These are phyloP conservation scores for Rhodeus uyekii DNA, from an alignment of 2,797 vertebrate species.

Conservation along the genomic window DNA sequence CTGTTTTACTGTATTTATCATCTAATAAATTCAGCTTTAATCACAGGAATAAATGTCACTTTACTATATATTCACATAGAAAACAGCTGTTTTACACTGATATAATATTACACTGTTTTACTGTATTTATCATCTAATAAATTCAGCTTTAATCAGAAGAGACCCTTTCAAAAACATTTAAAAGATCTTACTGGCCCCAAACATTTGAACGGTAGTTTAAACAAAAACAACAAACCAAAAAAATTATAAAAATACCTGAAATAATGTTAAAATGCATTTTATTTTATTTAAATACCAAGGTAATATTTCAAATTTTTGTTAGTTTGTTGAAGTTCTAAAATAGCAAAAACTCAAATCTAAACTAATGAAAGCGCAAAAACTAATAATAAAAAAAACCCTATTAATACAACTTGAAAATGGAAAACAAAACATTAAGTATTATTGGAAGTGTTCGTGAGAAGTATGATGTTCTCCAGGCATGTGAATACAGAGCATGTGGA, in stretches of 20 bases:
- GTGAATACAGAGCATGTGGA: too few relatives aligned
- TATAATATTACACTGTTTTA: not conserved
- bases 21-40: not conserved
- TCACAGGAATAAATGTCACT: not conserved
- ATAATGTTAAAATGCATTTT: not conserved
- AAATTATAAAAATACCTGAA: not conserved
- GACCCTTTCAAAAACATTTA: not conserved
- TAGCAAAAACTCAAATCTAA: not conserved
- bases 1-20: too few relatives aligned
- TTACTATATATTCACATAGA: not conserved
- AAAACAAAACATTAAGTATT: not conserved
- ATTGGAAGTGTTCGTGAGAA: not conserved
- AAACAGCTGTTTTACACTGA: accelerated
- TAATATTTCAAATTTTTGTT: not conserved
- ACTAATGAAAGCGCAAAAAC: not conserved
- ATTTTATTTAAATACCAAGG: not conserved
- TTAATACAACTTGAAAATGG: not conserved
- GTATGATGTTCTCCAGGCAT: accelerated
- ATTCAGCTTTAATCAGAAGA: not conserved
- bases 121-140: not conserved
- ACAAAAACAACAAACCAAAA: too few relatives aligned
- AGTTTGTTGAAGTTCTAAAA: not conserved
- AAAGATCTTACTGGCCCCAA: not conserved
- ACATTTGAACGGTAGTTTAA: not conserved
- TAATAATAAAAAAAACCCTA: not conserved